Base-by-base conservation (phyloP, 2,888 invertebrate species). In the Sinopyrophorus schimmeli region DNA sequence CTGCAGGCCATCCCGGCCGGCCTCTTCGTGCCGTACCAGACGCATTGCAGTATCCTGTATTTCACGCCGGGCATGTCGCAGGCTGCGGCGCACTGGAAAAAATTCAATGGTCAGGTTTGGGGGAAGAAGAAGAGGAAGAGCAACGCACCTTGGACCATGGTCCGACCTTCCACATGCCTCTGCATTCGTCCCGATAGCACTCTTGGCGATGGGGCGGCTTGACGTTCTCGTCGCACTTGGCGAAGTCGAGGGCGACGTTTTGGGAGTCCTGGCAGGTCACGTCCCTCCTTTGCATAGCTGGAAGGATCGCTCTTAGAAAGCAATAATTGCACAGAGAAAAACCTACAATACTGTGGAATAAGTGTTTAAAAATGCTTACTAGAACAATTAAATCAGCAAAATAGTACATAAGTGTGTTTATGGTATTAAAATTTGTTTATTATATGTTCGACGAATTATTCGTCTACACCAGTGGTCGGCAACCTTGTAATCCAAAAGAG, bases 1-100 rank as follows among this genome's bases (percentile, higher is more conserved):
- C 84, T 83, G 72, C 97, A 97, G 9, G 89, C 89, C 55, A 87
- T 86, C 9, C 89, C 92, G 4, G 94, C 94, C 17, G 92, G 84
- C 64, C 82, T 82, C 61, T 84, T 87, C 11, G 86, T 88, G 3
- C 87, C 86, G 62, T 84, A 86, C 97, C 96, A 98, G 53, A 95
- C 91, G 74, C 97, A 97, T 63, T 90, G 89, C 44, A 97, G 76
- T 59, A 89, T 86, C 60, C 97, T 82, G 69, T 92, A 92, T 72
- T 92, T 89, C 40, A 90, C 84, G 0, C 96, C 95, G 61, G 84
- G 82, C 48, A 81, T 79, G 26, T 87, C 90, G 70, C 96, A 96
- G 0, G 81, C 76, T 12, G 91, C 91, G 59, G 88, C 83, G 70
- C 96, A 97, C 92, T 93, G 72, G 31, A 57, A 48, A 47, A 53